phyloP scores from a whole-genome alignment of 2,113 vertebrate genomes.

The Rhabdomys dilectus region DNA sequence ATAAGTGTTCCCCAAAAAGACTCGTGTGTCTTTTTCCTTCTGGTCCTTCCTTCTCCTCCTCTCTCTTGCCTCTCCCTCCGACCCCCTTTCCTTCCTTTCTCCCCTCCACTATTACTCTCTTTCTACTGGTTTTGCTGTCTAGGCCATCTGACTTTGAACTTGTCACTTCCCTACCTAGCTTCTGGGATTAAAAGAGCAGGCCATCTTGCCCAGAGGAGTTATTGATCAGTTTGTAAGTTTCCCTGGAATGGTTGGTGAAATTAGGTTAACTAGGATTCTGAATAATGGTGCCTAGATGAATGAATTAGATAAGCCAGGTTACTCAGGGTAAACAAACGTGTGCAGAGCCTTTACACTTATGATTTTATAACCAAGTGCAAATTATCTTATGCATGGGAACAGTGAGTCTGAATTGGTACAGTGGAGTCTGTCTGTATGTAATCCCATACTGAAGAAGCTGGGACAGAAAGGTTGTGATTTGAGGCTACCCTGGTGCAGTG shows the following conservation, averaged over 20 bases:
- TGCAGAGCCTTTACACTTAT: not conserved
- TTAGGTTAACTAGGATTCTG: not conserved
- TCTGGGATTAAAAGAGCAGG: not conserved
- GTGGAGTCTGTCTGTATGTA: not conserved
- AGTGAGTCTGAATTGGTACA: not conserved
- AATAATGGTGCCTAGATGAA: not conserved
- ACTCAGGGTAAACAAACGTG: not conserved
- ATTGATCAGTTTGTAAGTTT: not conserved
- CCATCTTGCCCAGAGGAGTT: not conserved
- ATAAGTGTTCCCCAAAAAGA: not conserved
- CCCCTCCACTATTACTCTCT: too few relatives aligned
- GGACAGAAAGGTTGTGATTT: not conserved
- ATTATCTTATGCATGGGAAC: not conserved
- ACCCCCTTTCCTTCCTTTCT: too few relatives aligned
- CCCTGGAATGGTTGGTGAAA: not conserved
- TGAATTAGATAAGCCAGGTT: not conserved
- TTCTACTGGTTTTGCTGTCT: not conserved
- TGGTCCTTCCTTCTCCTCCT: too few relatives aligned
- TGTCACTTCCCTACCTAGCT: not conserved
- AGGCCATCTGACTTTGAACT: not conserved
- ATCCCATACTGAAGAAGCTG: not conserved
- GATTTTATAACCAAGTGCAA: not conserved
- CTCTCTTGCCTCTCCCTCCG: too few relatives aligned
- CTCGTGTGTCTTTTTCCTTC: not conserved
- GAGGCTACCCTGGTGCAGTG: not conserved